phyloP scores from a whole-genome alignment of 2,797 vertebrate genomes.

The Chelidonichthys spinosus region DNA sequence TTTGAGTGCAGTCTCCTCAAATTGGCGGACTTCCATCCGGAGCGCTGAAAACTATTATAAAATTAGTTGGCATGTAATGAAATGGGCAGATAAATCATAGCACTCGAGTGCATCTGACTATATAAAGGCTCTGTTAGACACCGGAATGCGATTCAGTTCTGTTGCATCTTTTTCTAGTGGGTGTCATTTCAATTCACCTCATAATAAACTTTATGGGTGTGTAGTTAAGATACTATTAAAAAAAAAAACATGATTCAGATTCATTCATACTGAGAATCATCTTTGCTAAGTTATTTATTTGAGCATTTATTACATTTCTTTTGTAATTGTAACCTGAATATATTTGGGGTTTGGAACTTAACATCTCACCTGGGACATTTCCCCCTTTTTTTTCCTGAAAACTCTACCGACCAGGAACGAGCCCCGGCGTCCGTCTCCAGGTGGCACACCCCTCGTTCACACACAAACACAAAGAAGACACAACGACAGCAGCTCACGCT shows the following conservation, averaged over 20 bases:
- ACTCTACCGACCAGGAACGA: neutral
- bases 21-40: neutral
- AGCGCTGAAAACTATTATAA: neutral
- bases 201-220: neutral
- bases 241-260: neutral
- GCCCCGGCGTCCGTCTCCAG: neutral
- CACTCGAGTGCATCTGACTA: neutral
- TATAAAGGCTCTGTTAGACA: neutral
- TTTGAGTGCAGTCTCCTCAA: slow-evolving; percentile 7
- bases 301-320: neutral
- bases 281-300: neutral
- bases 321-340: neutral
- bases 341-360: neutral
- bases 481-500: slow-evolving; percentile 12
- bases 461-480: slow-evolving; percentile 3
- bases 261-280: neutral
- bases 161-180: neutral
- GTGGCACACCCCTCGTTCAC: slow-evolving; percentile 30
- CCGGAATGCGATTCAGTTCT: neutral
- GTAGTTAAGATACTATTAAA: neutral
- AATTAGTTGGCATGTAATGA: neutral
- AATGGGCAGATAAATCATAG: neutral
- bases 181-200: neutral
- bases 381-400: neutral
- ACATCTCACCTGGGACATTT: neutral